phyloP scores from a whole-genome alignment of 2,797 vertebrate species.

The Morelia viridis region DNA sequence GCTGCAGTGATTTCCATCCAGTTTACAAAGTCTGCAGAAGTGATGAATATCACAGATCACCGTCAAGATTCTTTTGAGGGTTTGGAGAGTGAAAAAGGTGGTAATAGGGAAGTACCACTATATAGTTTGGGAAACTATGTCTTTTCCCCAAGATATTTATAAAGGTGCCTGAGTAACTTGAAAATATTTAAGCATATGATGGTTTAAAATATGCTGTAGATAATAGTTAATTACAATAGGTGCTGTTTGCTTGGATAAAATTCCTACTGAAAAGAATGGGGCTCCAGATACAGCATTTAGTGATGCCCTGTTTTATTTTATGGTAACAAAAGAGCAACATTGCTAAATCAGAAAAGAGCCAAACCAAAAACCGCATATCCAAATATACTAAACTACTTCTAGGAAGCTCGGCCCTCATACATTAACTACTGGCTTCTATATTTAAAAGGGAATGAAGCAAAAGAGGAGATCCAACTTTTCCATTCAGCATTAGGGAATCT shows the following conservation, averaged over 20 bases:
- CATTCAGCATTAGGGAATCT: slow-evolving; percentile 31
- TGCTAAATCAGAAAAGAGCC: not conserved
- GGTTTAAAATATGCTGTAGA: slow-evolving; percentile 27
- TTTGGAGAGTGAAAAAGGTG: not conserved
- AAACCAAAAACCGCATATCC: not conserved
- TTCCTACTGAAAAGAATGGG: not conserved
- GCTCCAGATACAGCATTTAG: not conserved
- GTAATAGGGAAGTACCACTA: not conserved
- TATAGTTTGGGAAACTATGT: not conserved
- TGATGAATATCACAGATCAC: not conserved
- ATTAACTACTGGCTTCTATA: not conserved
- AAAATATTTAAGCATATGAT: slow-evolving; percentile 19
- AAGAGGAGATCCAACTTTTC: slow-evolving; percentile 3
- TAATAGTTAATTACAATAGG: slow-evolving; percentile 7
- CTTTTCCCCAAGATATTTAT: not conserved
- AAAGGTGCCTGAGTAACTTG: slow-evolving; percentile 1
- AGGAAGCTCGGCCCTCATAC: not conserved
- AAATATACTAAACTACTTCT: not conserved
- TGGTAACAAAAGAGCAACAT: not conserved
- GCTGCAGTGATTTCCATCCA: not conserved
- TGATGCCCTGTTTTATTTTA: not conserved
- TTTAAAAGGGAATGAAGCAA: not conserved
- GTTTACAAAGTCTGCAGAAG: not conserved
- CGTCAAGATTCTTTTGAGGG: not conserved
- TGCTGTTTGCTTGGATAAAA: not conserved